Evolutionary conservation across 2,888 invertebrate genomes (phyloP), one percentile per base, ranked within the genome.

Genomic region (Rotaria socialis): DNA sequence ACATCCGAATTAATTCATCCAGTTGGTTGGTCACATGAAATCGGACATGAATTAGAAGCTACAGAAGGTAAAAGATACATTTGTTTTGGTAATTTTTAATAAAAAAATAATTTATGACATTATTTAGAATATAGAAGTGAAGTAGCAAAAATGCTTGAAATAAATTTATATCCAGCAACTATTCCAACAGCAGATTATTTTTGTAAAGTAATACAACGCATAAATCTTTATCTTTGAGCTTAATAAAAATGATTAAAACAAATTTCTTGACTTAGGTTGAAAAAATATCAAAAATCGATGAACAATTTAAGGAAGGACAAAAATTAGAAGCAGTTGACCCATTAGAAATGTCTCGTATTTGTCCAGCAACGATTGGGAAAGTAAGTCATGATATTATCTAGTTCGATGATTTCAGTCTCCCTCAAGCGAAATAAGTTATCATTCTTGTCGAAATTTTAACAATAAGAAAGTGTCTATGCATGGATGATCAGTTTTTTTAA

Each of bases 291-390:
- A 58, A 86, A 84, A 87, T 86, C n/a, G 87, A 87, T n/a, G 86
- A 89, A 56, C 90, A 89, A 85, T 95, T 96, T 90, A 91, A 93
- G 84, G 94, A 94, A 89, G 96, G 96, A 80, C 96, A 96, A 95
- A 97, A 97, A 91, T 92, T 99, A 60, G 98, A 99, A 92, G 97
- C 97, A 0, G 95, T 98, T 87, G 98, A 99, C 92, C 98, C 98
- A 0, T 92, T 98, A 7, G 97, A 98, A 91, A 92, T 97, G 60
- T 95, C 96, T 0, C 94, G 96, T 0, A 95, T 98, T 87, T 96
- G 96, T 90, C 96, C 96, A 0, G 97, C 97, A 1, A 96, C 97
- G 0, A 95, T 98, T 2, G 96, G 95, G 94, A 95, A 95, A 91
- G 75, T 86, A 35, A 85, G 14, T 43, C 55, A n/a, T 6, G 55